Evolutionary conservation across 2,888 invertebrate genomes (phyloP).

Genomic region (Hylaea fasciaria): DNA sequence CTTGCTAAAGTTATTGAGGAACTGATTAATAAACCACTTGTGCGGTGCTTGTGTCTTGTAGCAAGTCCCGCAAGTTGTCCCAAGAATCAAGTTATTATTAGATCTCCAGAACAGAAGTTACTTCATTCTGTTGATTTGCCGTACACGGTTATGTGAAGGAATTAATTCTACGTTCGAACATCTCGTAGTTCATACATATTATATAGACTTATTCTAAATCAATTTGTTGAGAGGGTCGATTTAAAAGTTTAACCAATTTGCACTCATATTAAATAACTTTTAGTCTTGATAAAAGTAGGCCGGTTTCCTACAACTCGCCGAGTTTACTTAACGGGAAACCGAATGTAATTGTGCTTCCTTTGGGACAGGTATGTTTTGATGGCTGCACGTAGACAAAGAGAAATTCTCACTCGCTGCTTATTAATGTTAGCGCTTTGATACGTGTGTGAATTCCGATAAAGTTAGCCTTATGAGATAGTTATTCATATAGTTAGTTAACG

Average conservation of each 20-base stretch:
- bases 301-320: constrained; percentile 25
- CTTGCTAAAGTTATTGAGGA: constrained; percentile 26
- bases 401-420: constrained; percentile 69
- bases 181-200: too few species aligned
- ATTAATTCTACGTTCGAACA: background rate
- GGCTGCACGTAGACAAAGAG: constrained; percentile 58
- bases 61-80: constrained; percentile 1
- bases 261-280: background rate
- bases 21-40: constrained; percentile 17
- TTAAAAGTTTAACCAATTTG: constrained; percentile 11
- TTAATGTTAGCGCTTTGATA: constrained; percentile 50
- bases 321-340: constrained; percentile 64
- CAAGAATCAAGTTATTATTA: too few species aligned
- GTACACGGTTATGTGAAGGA: too few species aligned
- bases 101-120: background rate
- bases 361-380: constrained; percentile 66
- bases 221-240: background rate
- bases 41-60: constrained; percentile 9
- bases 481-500: too few species aligned
- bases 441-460: constrained; percentile 48
- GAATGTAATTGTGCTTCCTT: constrained; percentile 72
- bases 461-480: constrained; percentile 4
- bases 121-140: background rate
- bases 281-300: background rate
- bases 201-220: too few species aligned